These are phyloP conservation scores for Dasysyrphus tricinctus DNA, from an alignment of 2,888 invertebrate species.

Conservation along the genomic window DNA sequence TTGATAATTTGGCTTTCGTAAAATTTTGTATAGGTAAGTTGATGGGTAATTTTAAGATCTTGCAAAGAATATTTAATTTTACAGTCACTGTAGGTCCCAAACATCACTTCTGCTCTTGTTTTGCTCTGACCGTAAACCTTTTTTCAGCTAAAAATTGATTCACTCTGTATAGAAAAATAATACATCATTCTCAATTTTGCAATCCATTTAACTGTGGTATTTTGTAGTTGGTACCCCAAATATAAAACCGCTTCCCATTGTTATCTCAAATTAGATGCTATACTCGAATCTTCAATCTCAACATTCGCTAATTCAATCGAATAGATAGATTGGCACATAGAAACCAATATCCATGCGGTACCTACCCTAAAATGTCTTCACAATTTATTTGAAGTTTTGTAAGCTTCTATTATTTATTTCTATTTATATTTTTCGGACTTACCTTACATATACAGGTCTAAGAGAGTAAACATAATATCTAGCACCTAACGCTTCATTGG, in stretches of 20 bases:
- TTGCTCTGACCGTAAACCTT: too few relatives aligned
- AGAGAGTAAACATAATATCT: slow-evolving; percentile 34
- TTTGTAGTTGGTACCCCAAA: neutral
- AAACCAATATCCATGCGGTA: slow-evolving; percentile 36
- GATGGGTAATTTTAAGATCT: too few relatives aligned
- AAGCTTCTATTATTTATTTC: slow-evolving; percentile 60
- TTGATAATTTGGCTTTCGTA: too few relatives aligned
- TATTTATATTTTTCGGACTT: slow-evolving; percentile 32
- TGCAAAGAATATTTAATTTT: too few relatives aligned
- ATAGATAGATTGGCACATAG: neutral
- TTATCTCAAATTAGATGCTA: slow-evolving; percentile 41
- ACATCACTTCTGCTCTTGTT: too few relatives aligned
- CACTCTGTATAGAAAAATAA: neutral
- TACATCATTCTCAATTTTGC: neutral
- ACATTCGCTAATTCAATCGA: neutral
- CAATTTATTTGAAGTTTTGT: slow-evolving; percentile 42
- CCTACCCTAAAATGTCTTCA: neutral
- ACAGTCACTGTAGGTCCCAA: too few relatives aligned
- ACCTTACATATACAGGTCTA: neutral
- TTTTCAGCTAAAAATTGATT: neutral
- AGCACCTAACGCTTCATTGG: slow-evolving; percentile 47
- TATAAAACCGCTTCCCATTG: neutral
- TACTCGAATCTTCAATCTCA: slow-evolving; percentile 44
- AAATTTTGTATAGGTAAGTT: too few relatives aligned
- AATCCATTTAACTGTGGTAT: neutral